Percentiles rank a stretch among this genome's conserved stretches.
phyloP scores from a whole-genome alignment of 2,113 vertebrate genomes.

The Hydrochoerus hydrochaeris region DNA sequence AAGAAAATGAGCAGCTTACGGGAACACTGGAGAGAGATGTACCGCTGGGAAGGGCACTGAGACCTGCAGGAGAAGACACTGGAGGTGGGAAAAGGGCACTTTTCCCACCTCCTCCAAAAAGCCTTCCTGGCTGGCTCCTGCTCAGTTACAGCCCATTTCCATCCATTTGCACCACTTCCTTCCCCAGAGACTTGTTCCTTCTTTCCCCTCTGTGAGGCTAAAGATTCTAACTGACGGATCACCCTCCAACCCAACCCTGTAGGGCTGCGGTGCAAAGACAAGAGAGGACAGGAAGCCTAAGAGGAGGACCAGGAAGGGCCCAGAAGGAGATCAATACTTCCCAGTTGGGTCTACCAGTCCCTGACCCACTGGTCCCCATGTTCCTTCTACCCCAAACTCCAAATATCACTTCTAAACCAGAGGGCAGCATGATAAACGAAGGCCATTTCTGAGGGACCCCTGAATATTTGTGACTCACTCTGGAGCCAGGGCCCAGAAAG shows the following conservation, averaged over 20 bases:
- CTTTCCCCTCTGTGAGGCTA: not conserved
- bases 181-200: not conserved
- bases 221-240: not conserved
- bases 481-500: not conserved
- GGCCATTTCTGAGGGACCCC: not conserved
- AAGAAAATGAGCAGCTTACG: constrained; percentile 81
- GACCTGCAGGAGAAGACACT: constrained; percentile 78
- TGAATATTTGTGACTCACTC: not conserved
- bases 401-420: not conserved
- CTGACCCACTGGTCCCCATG: not conserved
- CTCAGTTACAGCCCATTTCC: not conserved
- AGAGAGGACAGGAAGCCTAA: not conserved
- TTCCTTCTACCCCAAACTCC: not conserved
- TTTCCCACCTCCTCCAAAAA: not conserved
- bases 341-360: not conserved
- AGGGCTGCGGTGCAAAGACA: fast-evolving
- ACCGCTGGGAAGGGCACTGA: constrained; percentile 82
- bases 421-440: not conserved
- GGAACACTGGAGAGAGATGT: constrained; percentile 86
- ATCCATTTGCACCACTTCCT: not conserved
- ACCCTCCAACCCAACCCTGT: fast-evolving
- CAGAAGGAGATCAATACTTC: fast-evolving
- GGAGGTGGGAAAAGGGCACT: not conserved
- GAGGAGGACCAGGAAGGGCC: not conserved
- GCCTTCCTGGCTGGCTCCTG: not conserved